phyloP scores from a whole-genome alignment of 2,888 invertebrate species.

The Agrochola macilenta region DNA sequence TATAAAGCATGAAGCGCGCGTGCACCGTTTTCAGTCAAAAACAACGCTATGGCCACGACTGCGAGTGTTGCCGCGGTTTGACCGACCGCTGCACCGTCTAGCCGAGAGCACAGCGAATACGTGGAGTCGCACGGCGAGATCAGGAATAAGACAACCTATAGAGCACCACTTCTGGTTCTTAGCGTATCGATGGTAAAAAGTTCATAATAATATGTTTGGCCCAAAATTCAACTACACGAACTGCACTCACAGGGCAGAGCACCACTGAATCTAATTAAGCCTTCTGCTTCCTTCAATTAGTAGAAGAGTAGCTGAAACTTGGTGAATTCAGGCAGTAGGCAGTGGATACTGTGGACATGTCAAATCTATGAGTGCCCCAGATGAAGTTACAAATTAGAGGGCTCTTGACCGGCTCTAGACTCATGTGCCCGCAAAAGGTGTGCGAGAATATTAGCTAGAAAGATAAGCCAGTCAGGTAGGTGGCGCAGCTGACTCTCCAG shows the following conservation, averaged over 20 bases:
- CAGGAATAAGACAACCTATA: slow-evolving; percentile 48
- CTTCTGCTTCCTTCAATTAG: background rate
- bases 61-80: slow-evolving; percentile 84
- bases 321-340: background rate
- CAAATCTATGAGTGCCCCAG: background rate
- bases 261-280: background rate
- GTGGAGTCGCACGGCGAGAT: slow-evolving; percentile 71
- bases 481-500: background rate
- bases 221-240: no score
- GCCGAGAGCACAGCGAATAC: slow-evolving; percentile 70
- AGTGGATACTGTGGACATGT: background rate
- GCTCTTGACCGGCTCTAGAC: background rate
- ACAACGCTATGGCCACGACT: slow-evolving; percentile 86
- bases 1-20: slow-evolving; percentile 83
- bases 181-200: background rate
- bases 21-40: slow-evolving; percentile 89
- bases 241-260: no score
- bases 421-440: background rate
- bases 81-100: slow-evolving; percentile 79
- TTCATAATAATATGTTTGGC: no score
- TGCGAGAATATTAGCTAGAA: background rate
- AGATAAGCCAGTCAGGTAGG: background rate
- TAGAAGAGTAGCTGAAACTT: background rate
- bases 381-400: background rate
- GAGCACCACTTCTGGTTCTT: slow-evolving; percentile 10